Evolutionary conservation across 2,888 invertebrate species (phyloP), one percentile per base, ranked within the genome.

Genomic region (Sarcophaga variegata): DNA sequence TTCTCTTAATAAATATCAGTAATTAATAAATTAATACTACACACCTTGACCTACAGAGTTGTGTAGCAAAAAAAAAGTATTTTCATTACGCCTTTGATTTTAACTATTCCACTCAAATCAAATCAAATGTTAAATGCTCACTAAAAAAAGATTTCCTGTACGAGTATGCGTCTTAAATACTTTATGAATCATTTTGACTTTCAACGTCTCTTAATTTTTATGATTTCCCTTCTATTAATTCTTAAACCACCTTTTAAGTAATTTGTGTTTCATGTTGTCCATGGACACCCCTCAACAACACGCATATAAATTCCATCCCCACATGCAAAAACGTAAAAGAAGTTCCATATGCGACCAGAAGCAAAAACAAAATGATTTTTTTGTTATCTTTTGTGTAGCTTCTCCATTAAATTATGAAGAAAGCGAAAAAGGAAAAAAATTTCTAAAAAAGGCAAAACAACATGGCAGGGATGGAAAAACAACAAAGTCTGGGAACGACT

Each of bases 331-430:
- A 62, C 60, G 60, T 47, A 74, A 77, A 60, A 67, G 6, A 64
- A 69, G 72, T 69, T 69, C 63, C 83, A 86, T 83, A 86, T 86
- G 83, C 79, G 66, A 80, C 83, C 79, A 72, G 71, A 80, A 67
- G 70, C 63, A 22, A 69, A 69, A 64, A 25, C 54, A 60, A 67
- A 25, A 27, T n/a, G 8, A 45, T 71, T 25, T 63, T 63, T 63
- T 62, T 79, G 2, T 22, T 54, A 17, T 3, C 14, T 69, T 69
- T 62, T 83, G 62, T 62, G 22, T 47, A 76, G 76, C 6, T 84
- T 60, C 49, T 66, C 75, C 76, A 76, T 77, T 54, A 72, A 77
- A 62, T 45, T 59, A 20, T 22, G 37, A 45, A 17, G 14, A 70
- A 49, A 62, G 70, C 17, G 4, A 25, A 64, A 62, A 37, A 10